Evolutionary conservation across 2,888 invertebrate species (phyloP).

Genomic region (Tipula helvola): DNA sequence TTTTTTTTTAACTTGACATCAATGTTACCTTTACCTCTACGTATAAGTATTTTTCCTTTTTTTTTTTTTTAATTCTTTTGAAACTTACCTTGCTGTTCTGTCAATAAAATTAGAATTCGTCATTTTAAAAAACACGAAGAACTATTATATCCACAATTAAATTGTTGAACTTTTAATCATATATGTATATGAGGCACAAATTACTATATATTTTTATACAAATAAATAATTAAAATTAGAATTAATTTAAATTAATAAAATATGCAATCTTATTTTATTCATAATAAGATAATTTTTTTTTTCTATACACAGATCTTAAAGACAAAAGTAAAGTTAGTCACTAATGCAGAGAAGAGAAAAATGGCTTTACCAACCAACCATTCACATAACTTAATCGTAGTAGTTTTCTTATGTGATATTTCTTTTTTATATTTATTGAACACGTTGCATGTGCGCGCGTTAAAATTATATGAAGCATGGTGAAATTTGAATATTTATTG

Average conservation of each 20-base stretch:
- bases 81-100: constrained; percentile 7
- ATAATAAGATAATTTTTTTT: not conserved
- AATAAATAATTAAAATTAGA: not conserved
- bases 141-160: not conserved
- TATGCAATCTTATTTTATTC: constrained; percentile 9
- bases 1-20: constrained; percentile 6
- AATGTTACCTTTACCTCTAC: constrained; percentile 9
- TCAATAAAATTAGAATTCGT: constrained; percentile 7
- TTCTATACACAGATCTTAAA: not conserved
- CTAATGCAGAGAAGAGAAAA: not conserved
- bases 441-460: not conserved
- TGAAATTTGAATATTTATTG: not conserved
- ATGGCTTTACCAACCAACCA: not conserved
- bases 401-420: not conserved
- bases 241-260: not conserved
- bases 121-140: not conserved
- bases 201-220: not conserved
- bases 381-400: constrained; percentile 8
- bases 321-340: constrained; percentile 8
- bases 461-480: not conserved
- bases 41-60: constrained; percentile 6
- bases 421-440: not conserved
- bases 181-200: not conserved
- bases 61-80: not conserved
- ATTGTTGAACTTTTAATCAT: not conserved